Percentiles rank a stretch among this genome's conserved stretches.
Conservation (phyloP, 2,797 vertebrate species). For the Paguma larvata region DNA sequence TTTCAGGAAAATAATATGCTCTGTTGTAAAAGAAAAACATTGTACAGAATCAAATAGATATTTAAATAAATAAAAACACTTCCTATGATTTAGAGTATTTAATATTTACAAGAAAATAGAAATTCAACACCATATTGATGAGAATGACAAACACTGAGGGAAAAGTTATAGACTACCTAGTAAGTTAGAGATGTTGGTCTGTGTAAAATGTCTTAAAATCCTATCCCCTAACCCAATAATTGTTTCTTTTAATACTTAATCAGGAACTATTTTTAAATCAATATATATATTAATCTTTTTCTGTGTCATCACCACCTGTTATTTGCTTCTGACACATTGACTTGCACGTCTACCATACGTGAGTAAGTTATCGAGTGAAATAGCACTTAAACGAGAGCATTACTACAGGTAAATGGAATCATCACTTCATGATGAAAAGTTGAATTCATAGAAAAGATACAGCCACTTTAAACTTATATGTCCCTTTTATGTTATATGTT, state of each 20-base stretch:
- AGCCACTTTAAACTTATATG: neutral
- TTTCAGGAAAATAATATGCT: neutral
- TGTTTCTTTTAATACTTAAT: conserved; percentile 71
- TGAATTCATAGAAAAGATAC: neutral
- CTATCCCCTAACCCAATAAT: conserved; percentile 47
- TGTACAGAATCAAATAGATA: neutral
- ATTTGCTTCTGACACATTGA: conserved; percentile 44
- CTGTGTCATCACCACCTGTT: conserved; percentile 71
- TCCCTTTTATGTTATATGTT: neutral
- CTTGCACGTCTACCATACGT: neutral
- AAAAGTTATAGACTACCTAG: conserved; percentile 48
- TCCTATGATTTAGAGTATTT: conserved; percentile 68
- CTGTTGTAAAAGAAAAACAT: neutral
- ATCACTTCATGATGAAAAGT: neutral
- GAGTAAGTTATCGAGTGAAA: neutral
- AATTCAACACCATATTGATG: neutral
- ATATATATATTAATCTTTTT: conserved; percentile 58
- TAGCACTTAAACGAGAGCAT: neutral
- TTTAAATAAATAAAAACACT: conserved; percentile 21
- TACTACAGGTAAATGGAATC: neutral
- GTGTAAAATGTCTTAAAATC: conserved; percentile 67
- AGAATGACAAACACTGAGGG: conserved; percentile 65
- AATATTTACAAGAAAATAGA: conserved; percentile 58
- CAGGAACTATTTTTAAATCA: neutral
- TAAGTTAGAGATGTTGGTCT: neutral